Percentiles rank a stretch among this genome's conserved stretches.
Conservation (phyloP, 2,113 vertebrate genomes). For the Campylorhamphus procurvoides region DNA sequence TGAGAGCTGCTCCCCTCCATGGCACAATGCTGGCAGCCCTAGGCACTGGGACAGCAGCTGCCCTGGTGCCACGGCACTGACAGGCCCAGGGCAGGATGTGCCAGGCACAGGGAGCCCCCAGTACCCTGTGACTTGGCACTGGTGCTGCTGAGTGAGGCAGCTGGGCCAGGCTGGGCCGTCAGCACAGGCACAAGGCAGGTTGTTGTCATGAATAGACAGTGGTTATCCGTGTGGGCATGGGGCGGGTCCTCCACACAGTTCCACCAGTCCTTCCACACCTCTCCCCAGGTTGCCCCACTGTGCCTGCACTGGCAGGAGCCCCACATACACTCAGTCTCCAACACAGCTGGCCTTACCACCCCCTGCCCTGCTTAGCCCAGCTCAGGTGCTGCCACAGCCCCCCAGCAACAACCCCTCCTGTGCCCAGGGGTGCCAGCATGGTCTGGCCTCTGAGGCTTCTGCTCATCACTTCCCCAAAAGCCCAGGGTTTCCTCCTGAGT, state of each 20-base stretch:
- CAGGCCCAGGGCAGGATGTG: neutral
- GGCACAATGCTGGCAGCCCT: neutral
- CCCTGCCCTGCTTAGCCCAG: neutral
- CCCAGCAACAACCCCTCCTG: neutral
- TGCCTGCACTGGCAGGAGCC: neutral
- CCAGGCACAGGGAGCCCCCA: neutral
- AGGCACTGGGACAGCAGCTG: neutral
- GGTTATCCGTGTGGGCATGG: fast-evolving
- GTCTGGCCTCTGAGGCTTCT: neutral
- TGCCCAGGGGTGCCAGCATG: fast-evolving
- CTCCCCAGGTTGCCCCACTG: neutral
- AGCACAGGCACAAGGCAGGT: fast-evolving
- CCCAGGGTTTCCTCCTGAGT: fast-evolving
- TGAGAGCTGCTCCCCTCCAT: fast-evolving
- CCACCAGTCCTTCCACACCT: neutral
- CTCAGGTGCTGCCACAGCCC: neutral
- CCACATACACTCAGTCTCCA: fast-evolving
- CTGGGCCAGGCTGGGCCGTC: neutral
- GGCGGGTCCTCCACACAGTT: fast-evolving
- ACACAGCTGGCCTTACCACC: fast-evolving
- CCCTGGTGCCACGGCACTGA: fast-evolving
- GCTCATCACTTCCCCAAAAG: neutral
- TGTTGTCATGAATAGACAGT: fast-evolving
- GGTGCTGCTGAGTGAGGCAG: fast-evolving
- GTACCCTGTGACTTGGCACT: fast-evolving